phyloP scores from a whole-genome alignment of 2,113 vertebrate species.

The Petroica traversi region DNA sequence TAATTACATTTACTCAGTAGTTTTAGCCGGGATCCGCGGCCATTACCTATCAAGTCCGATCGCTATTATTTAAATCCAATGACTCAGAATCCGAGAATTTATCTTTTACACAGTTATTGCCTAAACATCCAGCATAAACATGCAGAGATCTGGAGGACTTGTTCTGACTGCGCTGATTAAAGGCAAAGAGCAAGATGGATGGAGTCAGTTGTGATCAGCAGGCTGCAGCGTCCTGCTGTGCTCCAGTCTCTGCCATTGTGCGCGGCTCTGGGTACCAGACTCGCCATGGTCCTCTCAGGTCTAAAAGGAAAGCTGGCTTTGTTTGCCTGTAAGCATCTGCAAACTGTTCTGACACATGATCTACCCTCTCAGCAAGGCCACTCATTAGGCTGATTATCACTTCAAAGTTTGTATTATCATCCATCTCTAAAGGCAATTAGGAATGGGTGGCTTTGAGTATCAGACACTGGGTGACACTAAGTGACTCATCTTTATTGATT shows the following conservation, averaged over 20 bases:
- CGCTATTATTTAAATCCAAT: constrained; percentile 17
- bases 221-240: constrained; percentile 75
- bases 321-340: constrained; percentile 76
- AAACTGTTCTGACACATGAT: constrained; percentile 78
- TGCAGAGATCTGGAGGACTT: constrained; percentile 69
- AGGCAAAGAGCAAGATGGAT: constrained; percentile 78
- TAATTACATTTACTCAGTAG: constrained; percentile 45
- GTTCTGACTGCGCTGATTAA: constrained; percentile 68
- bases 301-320: constrained; percentile 76
- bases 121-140: constrained; percentile 59
- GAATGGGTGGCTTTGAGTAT: constrained; percentile 88
- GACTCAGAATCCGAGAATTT: constrained; percentile 31
- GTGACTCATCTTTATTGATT: constrained; percentile 88
- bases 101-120: constrained; percentile 51
- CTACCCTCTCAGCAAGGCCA: constrained; percentile 74
- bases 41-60: constrained; percentile 27
- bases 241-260: constrained; percentile 80
- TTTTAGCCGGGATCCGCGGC: constrained; percentile 14
- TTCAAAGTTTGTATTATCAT: constrained; percentile 89
- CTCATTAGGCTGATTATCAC: constrained; percentile 90
- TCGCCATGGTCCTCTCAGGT: constrained; percentile 74
- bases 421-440: constrained; percentile 92
- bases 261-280: constrained; percentile 73
- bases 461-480: constrained; percentile 84
- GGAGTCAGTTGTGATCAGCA: constrained; percentile 73